These are phyloP conservation scores for Agraylea sexmaculata DNA, from an alignment of 1,140 invertebrate genomes.

Conservation along the genomic window DNA sequence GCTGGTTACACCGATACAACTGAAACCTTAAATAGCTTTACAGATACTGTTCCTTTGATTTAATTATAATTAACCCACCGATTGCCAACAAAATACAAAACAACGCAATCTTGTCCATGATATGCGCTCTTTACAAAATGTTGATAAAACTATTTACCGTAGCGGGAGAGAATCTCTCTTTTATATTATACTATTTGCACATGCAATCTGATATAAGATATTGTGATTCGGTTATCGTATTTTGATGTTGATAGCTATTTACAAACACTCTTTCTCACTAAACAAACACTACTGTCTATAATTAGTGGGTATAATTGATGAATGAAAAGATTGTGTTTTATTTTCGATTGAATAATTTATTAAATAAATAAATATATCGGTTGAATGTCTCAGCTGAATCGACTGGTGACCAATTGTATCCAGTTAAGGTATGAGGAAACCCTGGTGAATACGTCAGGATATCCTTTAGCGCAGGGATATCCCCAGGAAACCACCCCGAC, in stretches of 20 bases:
- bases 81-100: not conserved
- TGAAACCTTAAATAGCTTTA: not conserved
- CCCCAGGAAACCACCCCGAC: constrained; percentile 48
- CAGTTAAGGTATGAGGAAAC: constrained; percentile 35
- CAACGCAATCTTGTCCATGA: not conserved
- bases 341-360: not conserved
- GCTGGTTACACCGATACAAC: not conserved
- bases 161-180: too few species aligned
- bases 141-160: not conserved
- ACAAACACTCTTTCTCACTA: constrained; percentile 1
- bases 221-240: too few species aligned
- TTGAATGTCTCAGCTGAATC: not conserved
- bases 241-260: not conserved
- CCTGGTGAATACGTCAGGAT: constrained; percentile 51
- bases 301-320: not conserved
- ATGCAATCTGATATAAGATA: too few species aligned
- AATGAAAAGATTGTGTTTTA: not conserved
- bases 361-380: not conserved
- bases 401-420: constrained; percentile 23
- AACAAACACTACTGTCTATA: not conserved
- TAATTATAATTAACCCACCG: not conserved
- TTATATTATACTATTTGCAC: too few species aligned
- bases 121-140: not conserved
- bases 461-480: constrained; percentile 41
- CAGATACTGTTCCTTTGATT: not conserved